Conservation (phyloP, 2,113 vertebrate genomes). For the Xiphorhynchus elegans region DNA sequence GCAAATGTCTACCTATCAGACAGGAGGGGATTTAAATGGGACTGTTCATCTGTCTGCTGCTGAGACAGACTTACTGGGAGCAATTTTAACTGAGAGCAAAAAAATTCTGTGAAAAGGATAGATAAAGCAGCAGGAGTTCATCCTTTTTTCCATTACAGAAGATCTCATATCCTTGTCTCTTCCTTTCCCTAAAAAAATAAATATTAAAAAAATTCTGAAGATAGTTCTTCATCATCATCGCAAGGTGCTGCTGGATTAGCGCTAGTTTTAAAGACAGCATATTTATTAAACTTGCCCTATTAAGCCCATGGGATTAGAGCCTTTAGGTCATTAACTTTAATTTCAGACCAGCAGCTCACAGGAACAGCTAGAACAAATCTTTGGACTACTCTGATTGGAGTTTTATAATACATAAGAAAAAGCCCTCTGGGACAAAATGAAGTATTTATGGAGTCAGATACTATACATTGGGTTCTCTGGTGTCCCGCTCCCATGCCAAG, state of each 20-base stretch:
- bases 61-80: constrained; percentile 8
- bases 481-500: background rate
- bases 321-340: background rate
- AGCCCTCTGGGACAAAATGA: background rate
- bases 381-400: background rate
- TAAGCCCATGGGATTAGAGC: background rate
- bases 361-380: background rate
- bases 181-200: background rate
- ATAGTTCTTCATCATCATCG: background rate
- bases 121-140: background rate
- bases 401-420: background rate
- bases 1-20: constrained; percentile 43
- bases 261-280: background rate
- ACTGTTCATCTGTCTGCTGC: constrained; percentile 17
- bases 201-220: background rate
- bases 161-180: background rate
- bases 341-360: background rate
- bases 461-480: background rate
- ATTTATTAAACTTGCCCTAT: background rate
- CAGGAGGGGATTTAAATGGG: constrained; percentile 25
- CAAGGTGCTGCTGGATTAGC: background rate
- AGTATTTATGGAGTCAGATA: background rate
- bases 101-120: background rate
- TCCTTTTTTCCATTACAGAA: background rate
- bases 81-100: constrained; percentile 4